phyloP scores from a whole-genome alignment of 2,888 invertebrate species.

The Ophion obscuratus region DNA sequence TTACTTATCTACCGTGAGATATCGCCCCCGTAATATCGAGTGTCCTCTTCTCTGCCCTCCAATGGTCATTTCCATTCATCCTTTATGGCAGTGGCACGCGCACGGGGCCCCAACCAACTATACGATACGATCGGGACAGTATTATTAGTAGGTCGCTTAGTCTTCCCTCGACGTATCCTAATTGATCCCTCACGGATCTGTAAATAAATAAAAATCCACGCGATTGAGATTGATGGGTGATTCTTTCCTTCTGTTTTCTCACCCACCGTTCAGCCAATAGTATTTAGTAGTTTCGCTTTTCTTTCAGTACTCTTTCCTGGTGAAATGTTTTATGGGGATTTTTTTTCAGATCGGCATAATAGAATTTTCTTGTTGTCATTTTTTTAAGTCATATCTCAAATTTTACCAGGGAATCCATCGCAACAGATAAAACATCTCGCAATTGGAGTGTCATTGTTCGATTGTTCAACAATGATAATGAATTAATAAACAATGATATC shows the following conservation, averaged over 20 bases:
- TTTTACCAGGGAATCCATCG: no score
- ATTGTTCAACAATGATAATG: no score
- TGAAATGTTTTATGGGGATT: no score
- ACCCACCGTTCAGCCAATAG: not conserved
- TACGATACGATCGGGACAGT: conserved; percentile 76
- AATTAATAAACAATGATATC: no score
- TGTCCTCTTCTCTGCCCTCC: conserved; percentile 66
- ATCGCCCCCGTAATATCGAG: conserved; percentile 71
- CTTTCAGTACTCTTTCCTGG: not conserved
- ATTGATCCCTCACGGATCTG: conserved; percentile 65
- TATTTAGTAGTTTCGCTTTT: not conserved
- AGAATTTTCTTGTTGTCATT: no score
- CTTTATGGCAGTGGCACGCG: conserved; percentile 74
- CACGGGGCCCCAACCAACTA: conserved; percentile 56
- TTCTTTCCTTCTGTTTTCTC: not conserved
- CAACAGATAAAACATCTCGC: no score
- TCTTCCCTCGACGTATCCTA: conserved; percentile 70
- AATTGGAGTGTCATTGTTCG: no score
- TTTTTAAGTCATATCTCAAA: no score
- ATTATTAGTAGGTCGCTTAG: conserved; percentile 43
- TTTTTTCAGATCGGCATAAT: no score
- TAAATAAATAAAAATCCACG: not conserved
- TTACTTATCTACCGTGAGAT: conserved; percentile 75
- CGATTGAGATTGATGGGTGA: conserved; percentile 2
- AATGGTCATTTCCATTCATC: conserved; percentile 9